Evolutionary conservation across 2,113 vertebrate species (phyloP).

Genomic region (Hemiscyllium ocellatum): DNA sequence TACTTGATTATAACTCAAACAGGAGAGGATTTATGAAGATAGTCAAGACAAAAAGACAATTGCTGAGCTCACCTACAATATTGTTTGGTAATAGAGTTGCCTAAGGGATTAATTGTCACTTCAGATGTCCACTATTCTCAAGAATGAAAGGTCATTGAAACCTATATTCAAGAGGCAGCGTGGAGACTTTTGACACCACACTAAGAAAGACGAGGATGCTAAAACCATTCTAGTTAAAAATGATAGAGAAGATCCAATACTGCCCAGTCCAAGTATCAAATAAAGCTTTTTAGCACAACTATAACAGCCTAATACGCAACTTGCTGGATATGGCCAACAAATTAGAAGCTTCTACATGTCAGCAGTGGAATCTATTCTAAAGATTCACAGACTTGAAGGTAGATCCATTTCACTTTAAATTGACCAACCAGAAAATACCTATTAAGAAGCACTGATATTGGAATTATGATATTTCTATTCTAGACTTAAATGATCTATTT

Average conservation of each 20-base stretch:
- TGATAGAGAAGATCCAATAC: not conserved
- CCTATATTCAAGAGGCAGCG: not conserved
- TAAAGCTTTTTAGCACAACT: not conserved
- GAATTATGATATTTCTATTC: not conserved
- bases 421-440: no score
- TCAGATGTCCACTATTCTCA: not conserved
- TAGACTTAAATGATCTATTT: not conserved
- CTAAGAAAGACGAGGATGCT: not conserved
- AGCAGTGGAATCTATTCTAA: not conserved
- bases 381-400: not conserved
- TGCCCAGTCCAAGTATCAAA: not conserved
- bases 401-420: not conserved
- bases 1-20: not conserved
- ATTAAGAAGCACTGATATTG: not conserved
- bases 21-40: not conserved
- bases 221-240: not conserved
- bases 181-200: not conserved
- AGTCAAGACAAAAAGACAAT: not conserved
- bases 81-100: not conserved
- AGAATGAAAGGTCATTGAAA: not conserved
- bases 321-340: not conserved
- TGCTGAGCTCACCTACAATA: not conserved
- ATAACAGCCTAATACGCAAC: not conserved
- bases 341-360: not conserved
- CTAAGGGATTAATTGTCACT: not conserved